These are phyloP conservation scores for Propsilocerus akamusi DNA, from an alignment of 1,140 invertebrate species.

Conservation along the genomic window DNA sequence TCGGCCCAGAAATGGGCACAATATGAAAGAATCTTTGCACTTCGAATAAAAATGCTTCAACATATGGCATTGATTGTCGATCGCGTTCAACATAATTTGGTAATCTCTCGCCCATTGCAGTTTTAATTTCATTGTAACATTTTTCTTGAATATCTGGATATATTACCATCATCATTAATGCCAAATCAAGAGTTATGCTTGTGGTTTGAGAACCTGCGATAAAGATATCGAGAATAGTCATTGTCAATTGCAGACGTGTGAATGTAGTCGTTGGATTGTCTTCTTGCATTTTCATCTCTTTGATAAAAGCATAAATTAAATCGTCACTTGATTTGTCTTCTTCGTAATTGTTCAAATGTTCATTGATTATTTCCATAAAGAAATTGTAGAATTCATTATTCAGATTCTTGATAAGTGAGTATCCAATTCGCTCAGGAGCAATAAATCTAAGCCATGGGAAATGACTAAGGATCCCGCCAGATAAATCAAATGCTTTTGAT, in stretches of 20 bases:
- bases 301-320: constrained; percentile 58
- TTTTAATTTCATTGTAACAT: constrained; percentile 42
- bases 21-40: constrained; percentile 39
- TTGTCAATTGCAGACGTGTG: constrained; percentile 44
- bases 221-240: constrained; percentile 50
- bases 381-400: constrained; percentile 37
- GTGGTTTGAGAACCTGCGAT: constrained; percentile 56
- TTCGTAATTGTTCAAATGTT: constrained; percentile 33
- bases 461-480: constrained; percentile 43
- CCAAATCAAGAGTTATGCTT: constrained; percentile 47
- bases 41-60: constrained; percentile 44
- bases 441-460: constrained; percentile 51
- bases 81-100: constrained; percentile 25
- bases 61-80: constrained; percentile 35
- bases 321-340: constrained; percentile 31
- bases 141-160: constrained; percentile 44
- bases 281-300: constrained; percentile 37
- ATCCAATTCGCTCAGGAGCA: constrained; percentile 43
- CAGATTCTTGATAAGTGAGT: constrained; percentile 38
- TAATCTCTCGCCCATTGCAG: constrained; percentile 22
- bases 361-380: constrained; percentile 36
- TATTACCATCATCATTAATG: constrained; percentile 43
- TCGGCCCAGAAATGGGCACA: constrained; percentile 44
- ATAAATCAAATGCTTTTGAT: constrained; percentile 44
- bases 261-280: constrained; percentile 27